These are phyloP conservation scores for Ascidia mentula DNA, from an alignment of 23 tunicate genomes.

Conservation along the genomic window DNA sequence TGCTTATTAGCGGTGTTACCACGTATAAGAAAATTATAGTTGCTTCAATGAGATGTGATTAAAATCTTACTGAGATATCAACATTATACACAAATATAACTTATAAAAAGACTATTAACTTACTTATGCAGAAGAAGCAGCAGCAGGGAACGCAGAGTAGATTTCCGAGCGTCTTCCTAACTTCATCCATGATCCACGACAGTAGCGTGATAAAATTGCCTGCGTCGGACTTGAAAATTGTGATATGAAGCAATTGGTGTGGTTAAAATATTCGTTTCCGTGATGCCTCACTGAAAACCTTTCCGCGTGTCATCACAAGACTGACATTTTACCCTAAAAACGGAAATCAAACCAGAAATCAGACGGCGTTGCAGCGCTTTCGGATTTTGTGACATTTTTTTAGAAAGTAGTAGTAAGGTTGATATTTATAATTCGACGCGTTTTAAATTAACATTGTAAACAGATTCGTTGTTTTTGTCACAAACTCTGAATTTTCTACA, in stretches of 20 bases:
- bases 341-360: not conserved
- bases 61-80: no score
- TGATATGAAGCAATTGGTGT: not conserved
- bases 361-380: not conserved
- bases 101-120: not conserved
- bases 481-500: no score
- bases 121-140: not conserved
- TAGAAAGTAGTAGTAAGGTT: not conserved
- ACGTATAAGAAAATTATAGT: no score
- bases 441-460: no score
- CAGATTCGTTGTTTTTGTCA: no score
- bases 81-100: no score
- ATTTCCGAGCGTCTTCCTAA: not conserved
- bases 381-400: not conserved
- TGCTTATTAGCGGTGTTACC: no score
- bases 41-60: no score
- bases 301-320: not conserved
- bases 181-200: not conserved
- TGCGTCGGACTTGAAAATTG: no score
- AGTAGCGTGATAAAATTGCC: no score
- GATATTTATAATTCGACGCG: not conserved
- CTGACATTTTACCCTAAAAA: not conserved
- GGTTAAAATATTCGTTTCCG: not conserved
- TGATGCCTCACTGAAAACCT: constrained; percentile 2
- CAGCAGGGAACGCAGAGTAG: not conserved